Conservation (phyloP, 2,113 vertebrate species). For the Strix uralensis region DNA sequence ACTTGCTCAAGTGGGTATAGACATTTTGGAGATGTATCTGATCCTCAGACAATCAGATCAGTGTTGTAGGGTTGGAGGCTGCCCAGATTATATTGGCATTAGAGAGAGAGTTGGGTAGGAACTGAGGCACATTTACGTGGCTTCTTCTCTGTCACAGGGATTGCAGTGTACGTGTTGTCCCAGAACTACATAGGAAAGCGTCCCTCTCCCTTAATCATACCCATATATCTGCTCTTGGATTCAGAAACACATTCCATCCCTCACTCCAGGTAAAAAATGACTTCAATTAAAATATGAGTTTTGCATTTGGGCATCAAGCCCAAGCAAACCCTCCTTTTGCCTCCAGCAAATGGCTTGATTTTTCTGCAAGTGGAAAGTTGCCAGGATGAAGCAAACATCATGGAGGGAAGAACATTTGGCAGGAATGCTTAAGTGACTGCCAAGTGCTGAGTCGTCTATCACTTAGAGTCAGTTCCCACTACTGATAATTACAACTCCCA, state of each 20-base stretch:
- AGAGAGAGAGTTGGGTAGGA: not conserved
- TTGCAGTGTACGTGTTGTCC: not conserved
- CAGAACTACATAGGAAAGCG: not conserved
- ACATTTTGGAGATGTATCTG: not conserved
- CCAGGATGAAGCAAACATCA: slow-evolving; percentile 49
- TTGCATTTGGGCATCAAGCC: not conserved
- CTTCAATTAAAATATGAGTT: not conserved
- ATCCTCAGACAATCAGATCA: not conserved
- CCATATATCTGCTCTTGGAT: not conserved
- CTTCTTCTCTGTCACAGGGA: not conserved
- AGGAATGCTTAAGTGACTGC: not conserved
- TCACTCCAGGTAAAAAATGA: slow-evolving; percentile 7
- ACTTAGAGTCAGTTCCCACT: slow-evolving; percentile 18
- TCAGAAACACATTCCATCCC: not conserved
- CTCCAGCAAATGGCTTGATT: slow-evolving; percentile 35
- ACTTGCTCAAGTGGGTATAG: not conserved
- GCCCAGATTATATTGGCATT: not conserved
- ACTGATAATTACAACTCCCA: slow-evolving; percentile 52
- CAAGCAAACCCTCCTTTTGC: slow-evolving; percentile 27
- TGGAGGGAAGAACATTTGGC: slow-evolving; percentile 51
- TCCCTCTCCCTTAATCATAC: not conserved
- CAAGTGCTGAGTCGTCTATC: slow-evolving; percentile 52
- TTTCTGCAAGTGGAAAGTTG: slow-evolving; percentile 34
- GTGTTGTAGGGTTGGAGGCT: not conserved
- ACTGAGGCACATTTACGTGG: not conserved